Evolutionary conservation across 2,113 vertebrate species (phyloP).

Genomic region (Phrynosoma blainvillii): DNA sequence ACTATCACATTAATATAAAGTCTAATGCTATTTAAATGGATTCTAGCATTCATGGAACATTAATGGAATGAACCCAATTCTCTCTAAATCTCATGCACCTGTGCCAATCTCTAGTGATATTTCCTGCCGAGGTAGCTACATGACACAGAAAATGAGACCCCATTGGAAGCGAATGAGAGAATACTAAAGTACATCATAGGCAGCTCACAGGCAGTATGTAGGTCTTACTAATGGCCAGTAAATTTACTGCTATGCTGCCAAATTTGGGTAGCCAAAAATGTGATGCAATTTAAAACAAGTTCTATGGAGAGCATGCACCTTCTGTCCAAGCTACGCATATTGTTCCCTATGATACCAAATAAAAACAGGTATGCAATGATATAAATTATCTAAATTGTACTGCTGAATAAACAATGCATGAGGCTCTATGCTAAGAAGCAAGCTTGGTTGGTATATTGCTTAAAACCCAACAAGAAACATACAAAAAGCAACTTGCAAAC

Average conservation of each 20-base stretch:
- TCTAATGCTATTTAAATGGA: conserved; percentile 27
- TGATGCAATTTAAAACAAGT: too few relatives aligned
- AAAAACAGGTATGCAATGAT: too few relatives aligned
- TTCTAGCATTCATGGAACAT: background rate
- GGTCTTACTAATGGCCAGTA: background rate
- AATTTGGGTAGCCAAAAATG: too few relatives aligned
- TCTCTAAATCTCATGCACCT: background rate
- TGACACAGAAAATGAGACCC: background rate
- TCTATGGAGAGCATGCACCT: too few relatives aligned
- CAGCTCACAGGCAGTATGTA: background rate
- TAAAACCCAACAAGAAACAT: too few relatives aligned
- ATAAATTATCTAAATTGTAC: too few relatives aligned
- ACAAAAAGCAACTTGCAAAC: too few relatives aligned
- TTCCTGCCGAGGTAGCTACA: background rate
- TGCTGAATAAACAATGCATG: too few relatives aligned
- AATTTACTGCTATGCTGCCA: background rate
- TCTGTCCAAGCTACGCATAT: too few relatives aligned
- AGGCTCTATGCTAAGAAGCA: too few relatives aligned
- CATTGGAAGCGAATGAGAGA: background rate
- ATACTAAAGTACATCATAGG: background rate
- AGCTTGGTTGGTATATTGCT: too few relatives aligned
- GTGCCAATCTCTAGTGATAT: background rate
- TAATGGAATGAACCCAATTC: conserved; percentile 12
- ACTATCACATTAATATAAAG: conserved; percentile 43
- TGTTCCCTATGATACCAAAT: too few relatives aligned